Percentiles rank a stretch among this genome's conserved stretches.
phyloP scores from a whole-genome alignment of 2,888 invertebrate species.

The Agriopis aurantiaria region DNA sequence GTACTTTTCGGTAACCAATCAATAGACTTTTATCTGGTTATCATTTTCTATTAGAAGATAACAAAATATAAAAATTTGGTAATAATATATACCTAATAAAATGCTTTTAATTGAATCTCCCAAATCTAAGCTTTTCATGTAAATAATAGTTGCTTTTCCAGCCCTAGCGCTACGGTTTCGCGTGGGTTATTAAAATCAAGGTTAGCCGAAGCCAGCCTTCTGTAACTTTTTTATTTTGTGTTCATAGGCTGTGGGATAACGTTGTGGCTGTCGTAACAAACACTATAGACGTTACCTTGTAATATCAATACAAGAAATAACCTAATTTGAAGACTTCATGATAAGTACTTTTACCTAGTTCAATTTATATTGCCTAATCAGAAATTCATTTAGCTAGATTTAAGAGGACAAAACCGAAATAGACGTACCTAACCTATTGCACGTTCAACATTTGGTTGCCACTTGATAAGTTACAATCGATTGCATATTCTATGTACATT shows the following conservation, averaged over 20 bases:
- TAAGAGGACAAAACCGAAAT: not conserved
- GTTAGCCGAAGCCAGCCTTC: too few relatives aligned
- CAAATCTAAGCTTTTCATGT: too few relatives aligned
- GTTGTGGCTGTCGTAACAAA: not conserved
- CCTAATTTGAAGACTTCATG: slow-evolving; percentile 5
- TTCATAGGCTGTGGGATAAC: not conserved
- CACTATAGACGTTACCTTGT: not conserved
- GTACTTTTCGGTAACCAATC: too few relatives aligned
- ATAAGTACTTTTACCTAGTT: slow-evolving; percentile 24
- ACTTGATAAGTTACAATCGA: not conserved
- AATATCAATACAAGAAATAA: slow-evolving; percentile 3
- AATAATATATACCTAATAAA: too few relatives aligned
- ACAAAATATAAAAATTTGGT: too few relatives aligned
- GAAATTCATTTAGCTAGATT: slow-evolving; percentile 28
- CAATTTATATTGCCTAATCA: slow-evolving; percentile 15
- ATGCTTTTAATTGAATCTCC: too few relatives aligned
- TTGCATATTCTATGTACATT: not conserved
- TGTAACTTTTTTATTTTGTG: too few relatives aligned
- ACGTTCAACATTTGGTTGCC: not conserved
- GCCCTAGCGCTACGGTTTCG: too few relatives aligned
- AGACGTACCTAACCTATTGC: slow-evolving; percentile 3
- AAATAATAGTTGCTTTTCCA: too few relatives aligned
- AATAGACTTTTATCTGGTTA: too few relatives aligned
- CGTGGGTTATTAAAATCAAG: too few relatives aligned
- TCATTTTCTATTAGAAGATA: too few relatives aligned